These are phyloP conservation scores for Meriones unguiculatus DNA, from an alignment of 2,113 vertebrate genomes.

Conservation along the genomic window DNA sequence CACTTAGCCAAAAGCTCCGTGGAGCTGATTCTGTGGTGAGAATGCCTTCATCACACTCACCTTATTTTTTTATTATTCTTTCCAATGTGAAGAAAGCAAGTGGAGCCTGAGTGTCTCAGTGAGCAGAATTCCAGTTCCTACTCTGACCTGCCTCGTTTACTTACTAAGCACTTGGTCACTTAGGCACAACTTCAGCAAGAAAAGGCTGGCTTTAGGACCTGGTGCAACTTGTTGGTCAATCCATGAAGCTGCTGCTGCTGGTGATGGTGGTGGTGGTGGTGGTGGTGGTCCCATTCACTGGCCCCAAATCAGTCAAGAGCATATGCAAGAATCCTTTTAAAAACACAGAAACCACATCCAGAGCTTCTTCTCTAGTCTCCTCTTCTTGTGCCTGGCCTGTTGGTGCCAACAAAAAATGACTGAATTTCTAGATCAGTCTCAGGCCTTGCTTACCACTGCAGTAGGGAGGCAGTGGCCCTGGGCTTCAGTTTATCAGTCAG, in stretches of 20 bases:
- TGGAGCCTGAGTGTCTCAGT: not conserved
- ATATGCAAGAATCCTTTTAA: not conserved
- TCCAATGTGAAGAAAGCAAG: not conserved
- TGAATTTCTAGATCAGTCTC: not conserved
- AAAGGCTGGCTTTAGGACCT: constrained; percentile 61
- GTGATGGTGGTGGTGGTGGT: no score
- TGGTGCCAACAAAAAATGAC: not conserved
- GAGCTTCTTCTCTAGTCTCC: not conserved
- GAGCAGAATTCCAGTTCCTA: not conserved
- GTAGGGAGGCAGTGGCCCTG: not conserved
- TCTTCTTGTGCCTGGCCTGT: not conserved
- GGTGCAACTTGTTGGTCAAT: constrained; percentile 85
- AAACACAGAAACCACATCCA: not conserved
- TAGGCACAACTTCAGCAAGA: not conserved
- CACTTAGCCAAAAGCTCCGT: not conserved
- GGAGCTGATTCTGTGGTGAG: not conserved
- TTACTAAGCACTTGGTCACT: not conserved
- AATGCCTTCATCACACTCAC: not conserved
- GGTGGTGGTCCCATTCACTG: no score
- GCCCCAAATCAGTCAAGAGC: not conserved
- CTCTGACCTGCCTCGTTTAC: not conserved
- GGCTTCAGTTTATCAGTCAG: not conserved
- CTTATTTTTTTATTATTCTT: not conserved
- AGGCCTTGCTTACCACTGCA: not conserved
- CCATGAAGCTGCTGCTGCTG: constrained; percentile 43